phyloP scores from a whole-genome alignment of 2,113 vertebrate genomes.

The Dasyurus viverrinus region DNA sequence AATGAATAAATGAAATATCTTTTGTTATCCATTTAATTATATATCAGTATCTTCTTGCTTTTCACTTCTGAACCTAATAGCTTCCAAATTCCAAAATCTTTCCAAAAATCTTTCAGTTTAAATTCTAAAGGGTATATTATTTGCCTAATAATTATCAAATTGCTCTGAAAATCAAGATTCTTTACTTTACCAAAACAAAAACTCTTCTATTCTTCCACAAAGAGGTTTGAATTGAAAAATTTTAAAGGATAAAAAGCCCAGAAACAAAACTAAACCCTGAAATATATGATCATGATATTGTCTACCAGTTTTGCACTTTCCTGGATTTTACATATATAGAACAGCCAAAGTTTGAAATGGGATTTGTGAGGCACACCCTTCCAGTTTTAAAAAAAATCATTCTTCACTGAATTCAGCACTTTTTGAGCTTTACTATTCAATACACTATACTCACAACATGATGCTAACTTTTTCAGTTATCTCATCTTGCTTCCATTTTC shows the following conservation, averaged over 20 bases:
- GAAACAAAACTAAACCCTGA: not conserved
- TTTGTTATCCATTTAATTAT: not conserved
- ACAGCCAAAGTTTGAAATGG: not conserved
- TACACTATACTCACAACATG: not conserved
- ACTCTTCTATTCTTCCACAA: not conserved
- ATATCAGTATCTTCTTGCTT: not conserved
- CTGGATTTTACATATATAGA: not conserved
- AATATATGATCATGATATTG: not conserved
- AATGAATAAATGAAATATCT: not conserved
- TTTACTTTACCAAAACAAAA: not conserved
- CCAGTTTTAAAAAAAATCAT: not conserved
- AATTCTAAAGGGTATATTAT: not conserved
- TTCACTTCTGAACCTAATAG: not conserved
- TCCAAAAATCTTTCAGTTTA: not conserved
- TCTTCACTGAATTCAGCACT: not conserved
- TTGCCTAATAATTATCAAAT: not conserved
- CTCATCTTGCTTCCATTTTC: not conserved
- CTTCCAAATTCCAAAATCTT: not conserved
- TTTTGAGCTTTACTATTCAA: not conserved
- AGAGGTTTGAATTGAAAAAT: not conserved
- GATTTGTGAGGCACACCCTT: not conserved
- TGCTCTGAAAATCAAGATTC: not conserved
- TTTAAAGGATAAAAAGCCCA: not conserved
- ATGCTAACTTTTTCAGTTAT: not conserved
- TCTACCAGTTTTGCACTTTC: constrained; percentile 1